Evolutionary conservation across 2,113 vertebrate species (phyloP).

Genomic region (Actenoides lindsayi): DNA sequence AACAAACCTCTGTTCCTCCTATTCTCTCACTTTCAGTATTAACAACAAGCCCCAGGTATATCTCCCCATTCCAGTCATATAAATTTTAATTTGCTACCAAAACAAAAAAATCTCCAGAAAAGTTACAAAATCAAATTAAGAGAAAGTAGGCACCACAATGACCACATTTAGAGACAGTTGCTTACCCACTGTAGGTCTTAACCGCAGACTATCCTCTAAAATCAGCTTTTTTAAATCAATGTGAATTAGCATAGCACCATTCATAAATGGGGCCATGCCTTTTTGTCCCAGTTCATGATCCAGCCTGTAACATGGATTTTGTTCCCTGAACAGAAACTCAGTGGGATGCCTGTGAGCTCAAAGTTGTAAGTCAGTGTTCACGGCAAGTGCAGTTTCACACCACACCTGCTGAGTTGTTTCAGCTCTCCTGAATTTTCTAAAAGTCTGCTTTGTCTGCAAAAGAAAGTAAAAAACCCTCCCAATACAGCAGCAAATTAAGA

Average conservation of each 20-base stretch:
- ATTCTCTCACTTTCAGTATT: neutral
- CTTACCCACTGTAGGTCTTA: neutral
- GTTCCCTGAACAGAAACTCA: slow-evolving; percentile 38
- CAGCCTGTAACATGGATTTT: neutral
- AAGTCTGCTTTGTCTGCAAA: neutral
- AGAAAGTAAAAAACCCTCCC: neutral
- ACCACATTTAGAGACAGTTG: neutral
- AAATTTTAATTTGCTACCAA: neutral
- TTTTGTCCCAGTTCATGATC: neutral
- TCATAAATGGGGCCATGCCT: neutral
- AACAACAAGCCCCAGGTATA: neutral
- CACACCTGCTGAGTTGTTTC: slow-evolving; percentile 40
- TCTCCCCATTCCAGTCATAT: neutral
- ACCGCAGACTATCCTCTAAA: neutral
- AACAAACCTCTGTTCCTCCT: neutral
- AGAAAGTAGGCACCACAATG: neutral
- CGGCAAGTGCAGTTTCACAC: slow-evolving; percentile 17
- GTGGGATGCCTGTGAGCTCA: neutral
- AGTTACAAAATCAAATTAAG: neutral
- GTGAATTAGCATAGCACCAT: neutral
- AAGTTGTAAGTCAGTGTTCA: slow-evolving; percentile 2
- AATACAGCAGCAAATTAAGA: neutral
- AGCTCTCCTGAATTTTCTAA: neutral
- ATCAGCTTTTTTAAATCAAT: neutral
- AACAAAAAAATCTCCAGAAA: neutral